Evolutionary conservation across 2,797 vertebrate species (phyloP).

Genomic region (Kryptolebias ocellatus): DNA sequence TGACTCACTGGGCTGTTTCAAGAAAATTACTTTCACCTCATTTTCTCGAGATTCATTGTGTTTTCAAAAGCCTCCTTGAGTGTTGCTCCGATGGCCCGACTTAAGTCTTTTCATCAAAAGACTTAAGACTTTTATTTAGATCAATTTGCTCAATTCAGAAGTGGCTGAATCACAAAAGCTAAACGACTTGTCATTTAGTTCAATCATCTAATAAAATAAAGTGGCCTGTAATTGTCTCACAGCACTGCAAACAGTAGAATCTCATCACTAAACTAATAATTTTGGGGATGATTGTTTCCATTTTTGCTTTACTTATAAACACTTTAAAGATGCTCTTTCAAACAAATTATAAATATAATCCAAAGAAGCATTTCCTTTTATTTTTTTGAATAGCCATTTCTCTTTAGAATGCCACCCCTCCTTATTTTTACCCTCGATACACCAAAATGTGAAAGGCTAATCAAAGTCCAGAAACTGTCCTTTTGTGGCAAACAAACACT

Average conservation of each 20-base stretch:
- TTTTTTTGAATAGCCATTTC: neutral
- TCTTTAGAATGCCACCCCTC: no score
- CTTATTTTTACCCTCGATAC: no score
- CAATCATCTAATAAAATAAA: neutral
- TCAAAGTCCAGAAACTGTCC: no score
- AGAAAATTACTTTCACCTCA: conserved; percentile 14
- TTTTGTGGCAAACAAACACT: neutral
- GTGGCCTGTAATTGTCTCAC: neutral
- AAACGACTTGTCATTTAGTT: neutral
- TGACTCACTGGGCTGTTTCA: conserved; percentile 4
- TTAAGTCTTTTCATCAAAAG: conserved; percentile 15
- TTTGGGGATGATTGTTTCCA: neutral
- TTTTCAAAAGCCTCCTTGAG: conserved; percentile 8
- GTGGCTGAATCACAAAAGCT: neutral
- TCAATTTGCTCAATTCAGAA: neutral
- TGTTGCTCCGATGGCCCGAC: conserved; percentile 3
- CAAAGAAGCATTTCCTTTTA: neutral
- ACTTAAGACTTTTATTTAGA: neutral
- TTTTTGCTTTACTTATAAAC: neutral
- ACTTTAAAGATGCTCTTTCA: neutral
- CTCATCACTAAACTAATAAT: neutral
- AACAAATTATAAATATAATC: neutral
- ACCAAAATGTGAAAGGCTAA: no score
- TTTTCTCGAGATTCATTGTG: conserved; percentile 17
- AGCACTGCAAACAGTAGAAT: neutral